These are phyloP conservation scores for Lamellibrachia luymesi DNA, from an alignment of 1,140 invertebrate species.

Conservation along the genomic window DNA sequence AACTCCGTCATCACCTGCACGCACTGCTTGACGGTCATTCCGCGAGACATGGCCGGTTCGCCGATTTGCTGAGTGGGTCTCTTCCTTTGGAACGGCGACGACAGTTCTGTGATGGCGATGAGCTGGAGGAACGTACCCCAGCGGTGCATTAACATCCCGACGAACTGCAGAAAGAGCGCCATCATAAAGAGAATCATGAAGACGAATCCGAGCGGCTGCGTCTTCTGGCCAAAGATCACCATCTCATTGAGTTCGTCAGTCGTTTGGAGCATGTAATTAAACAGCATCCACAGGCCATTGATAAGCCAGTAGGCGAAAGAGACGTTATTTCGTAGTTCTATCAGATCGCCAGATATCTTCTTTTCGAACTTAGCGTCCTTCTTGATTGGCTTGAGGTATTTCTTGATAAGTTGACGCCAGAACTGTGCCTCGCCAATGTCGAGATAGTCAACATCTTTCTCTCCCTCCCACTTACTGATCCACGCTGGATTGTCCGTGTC, in stretches of 20 bases:
- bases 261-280: constrained; percentile 82
- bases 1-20: not conserved
- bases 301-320: constrained; percentile 97
- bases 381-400: constrained; percentile 88
- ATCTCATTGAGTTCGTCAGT: not conserved
- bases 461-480: not conserved
- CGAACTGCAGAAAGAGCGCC: constrained; percentile 57
- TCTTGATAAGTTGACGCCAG: not conserved
- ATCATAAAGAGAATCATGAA: constrained; percentile 59
- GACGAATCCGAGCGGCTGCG: constrained; percentile 57
- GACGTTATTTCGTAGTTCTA: constrained; percentile 87
- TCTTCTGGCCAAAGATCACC: not conserved
- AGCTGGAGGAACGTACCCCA: constrained; percentile 14
- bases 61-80: not conserved
- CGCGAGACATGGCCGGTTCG: not conserved
- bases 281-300: constrained; percentile 95
- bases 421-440: not conserved
- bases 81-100: not conserved
- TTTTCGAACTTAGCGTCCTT: constrained; percentile 86
- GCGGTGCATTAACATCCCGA: constrained; percentile 33
- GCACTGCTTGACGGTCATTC: not conserved
- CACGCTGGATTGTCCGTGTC: not conserved
- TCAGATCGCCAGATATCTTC: constrained; percentile 76
- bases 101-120: not conserved
- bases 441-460: not conserved